Evolutionary conservation across 2,888 invertebrate species (phyloP).

Genomic region (Deroplatys truncata): DNA sequence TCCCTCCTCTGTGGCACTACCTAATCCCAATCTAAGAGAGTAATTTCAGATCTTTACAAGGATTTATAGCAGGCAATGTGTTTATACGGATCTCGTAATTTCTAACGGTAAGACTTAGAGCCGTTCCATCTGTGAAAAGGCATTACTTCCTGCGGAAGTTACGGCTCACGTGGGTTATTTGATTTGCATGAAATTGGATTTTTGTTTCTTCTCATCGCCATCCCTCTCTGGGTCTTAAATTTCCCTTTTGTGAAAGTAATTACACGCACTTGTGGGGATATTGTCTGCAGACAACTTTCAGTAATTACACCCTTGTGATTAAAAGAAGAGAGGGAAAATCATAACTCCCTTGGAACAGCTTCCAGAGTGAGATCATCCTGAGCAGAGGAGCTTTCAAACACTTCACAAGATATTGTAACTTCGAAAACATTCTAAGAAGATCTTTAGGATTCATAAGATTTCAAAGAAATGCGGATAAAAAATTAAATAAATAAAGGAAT

Average conservation of each 20-base stretch:
- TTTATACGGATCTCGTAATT: neutral
- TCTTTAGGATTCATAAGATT: no score
- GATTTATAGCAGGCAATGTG: neutral
- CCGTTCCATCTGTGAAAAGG: neutral
- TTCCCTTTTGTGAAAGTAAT: neutral
- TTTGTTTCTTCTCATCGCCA: neutral
- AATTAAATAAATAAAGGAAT: no score
- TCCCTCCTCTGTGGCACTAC: neutral
- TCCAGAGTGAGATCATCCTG: neutral
- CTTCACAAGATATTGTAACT: no score
- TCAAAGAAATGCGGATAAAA: no score
- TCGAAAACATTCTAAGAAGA: no score
- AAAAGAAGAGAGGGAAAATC: neutral
- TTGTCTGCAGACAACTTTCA: neutral
- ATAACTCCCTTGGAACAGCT: neutral
- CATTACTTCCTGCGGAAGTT: neutral
- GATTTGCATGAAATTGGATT: neutral
- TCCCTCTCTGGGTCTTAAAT: neutral
- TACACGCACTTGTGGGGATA: neutral
- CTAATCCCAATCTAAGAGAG: neutral
- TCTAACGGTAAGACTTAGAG: neutral
- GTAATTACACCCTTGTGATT: neutral
- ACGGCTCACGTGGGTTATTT: neutral
- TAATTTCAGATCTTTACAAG: neutral
- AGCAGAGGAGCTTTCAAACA: neutral